Base-by-base conservation (phyloP, 1,140 invertebrate species). In the Protaetia brevitarsis region DNA sequence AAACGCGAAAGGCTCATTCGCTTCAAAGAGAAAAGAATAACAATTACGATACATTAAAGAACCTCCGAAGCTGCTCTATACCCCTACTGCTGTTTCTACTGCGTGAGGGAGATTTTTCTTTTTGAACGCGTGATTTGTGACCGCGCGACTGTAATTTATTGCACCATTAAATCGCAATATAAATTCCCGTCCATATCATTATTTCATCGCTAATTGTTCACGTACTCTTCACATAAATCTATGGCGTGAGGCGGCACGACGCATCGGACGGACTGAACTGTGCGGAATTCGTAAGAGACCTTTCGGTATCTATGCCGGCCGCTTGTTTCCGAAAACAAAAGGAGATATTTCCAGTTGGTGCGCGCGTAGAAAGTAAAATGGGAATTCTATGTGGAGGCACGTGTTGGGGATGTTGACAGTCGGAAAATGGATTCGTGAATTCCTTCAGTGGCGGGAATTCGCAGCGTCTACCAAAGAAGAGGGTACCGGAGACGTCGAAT, bases 331-430 rank as follows among this genome's bases (percentile, higher is more conserved):
- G n/a, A 51, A 23, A 51, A 51, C 41, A 51, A 51, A 41, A 51
- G 41, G 41, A 51, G 41, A 51, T 51, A 51, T 51, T 51, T 51
- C 41, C 13, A 19, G 41, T 19, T 51, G 41, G 8, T 16, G 41
- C 41, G 16, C 11, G 26, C 41, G 41, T 16, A 23, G 41, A 51
- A 51, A 51, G 41, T 51, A 51, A 51, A 51, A 51, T 51, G 41
- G 41, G 41, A 51, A 51, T 51, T 51, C 41, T 51, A 51, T 51
- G 41, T 26, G 41, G 21, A 51, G 41, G 41, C 41, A 51, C 41
- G 41, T 51, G 41, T 51, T 51, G 26, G 41, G 41, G 41, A 51
- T 51, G 41, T 51, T 51, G 41, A 51, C 41, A 51, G 41, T 19
- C 41, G 19, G 41, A 51, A 51, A 51, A 51, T 51, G 26, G 41